Evolutionary conservation across 2,888 invertebrate genomes (phyloP).

Genomic region (Homarus gammarus): DNA sequence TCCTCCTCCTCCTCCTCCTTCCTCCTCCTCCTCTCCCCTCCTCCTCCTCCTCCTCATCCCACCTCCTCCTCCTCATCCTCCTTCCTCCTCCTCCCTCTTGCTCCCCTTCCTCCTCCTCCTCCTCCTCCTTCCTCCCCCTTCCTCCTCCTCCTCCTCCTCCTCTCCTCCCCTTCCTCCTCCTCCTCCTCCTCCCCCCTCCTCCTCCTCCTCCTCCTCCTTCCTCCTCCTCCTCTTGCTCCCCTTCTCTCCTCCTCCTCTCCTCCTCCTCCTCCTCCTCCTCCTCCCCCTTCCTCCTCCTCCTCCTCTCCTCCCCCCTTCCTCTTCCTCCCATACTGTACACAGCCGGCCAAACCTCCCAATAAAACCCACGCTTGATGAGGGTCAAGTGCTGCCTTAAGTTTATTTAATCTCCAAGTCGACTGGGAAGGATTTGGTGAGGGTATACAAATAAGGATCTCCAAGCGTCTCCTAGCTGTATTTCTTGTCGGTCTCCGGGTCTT

Average conservation of each 20-base stretch:
- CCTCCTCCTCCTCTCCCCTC: background rate
- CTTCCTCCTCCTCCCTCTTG: background rate
- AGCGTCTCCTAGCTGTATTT: too few relatives aligned
- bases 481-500: too few relatives aligned
- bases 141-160: background rate
- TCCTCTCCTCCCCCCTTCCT: background rate
- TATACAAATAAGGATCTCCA: too few relatives aligned
- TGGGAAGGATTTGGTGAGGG: too few relatives aligned
- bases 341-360: background rate
- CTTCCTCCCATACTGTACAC: background rate
- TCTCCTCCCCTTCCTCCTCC: background rate
- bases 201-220: background rate
- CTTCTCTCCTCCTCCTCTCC: too few relatives aligned
- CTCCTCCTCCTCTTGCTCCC: background rate
- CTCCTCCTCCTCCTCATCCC: background rate
- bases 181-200: constrained; percentile 1
- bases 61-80: background rate
- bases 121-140: constrained; percentile 1
- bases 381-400: too few relatives aligned
- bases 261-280: background rate
- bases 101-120: background rate
- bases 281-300: background rate
- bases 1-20: background rate
- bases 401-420: too few relatives aligned
- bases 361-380: too few relatives aligned